A percentile compares a stretch with the other conserved stretches of the same genome.
phyloP scores from a whole-genome alignment of 2,797 vertebrate species.

The Phoebastria nigripes region DNA sequence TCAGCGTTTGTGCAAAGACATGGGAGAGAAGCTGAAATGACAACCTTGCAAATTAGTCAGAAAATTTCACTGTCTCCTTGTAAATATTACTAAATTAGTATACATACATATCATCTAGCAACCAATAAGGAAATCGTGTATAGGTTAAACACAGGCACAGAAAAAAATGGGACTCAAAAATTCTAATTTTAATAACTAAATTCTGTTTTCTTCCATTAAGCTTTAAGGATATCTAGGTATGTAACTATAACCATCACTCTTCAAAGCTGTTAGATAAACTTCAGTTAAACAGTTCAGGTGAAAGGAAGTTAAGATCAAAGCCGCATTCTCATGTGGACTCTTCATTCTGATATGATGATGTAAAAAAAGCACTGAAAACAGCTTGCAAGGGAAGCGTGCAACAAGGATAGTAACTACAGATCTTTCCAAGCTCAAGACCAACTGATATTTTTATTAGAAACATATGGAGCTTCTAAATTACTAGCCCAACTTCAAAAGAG shows the following conservation, averaged over 20 bases:
- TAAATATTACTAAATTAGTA: neutral
- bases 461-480: neutral
- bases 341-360: neutral
- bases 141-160: neutral
- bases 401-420: neutral
- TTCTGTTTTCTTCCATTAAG: neutral
- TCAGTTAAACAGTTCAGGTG: neutral
- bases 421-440: neutral
- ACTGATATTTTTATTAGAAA: neutral
- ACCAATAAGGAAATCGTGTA: neutral
- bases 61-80: neutral
- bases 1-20: neutral
- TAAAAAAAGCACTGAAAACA: neutral
- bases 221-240: neutral
- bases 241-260: neutral
- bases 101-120: neutral
- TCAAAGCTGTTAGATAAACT: neutral
- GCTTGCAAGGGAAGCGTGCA: neutral
- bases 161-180: neutral
- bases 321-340: neutral
- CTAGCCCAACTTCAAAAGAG: neutral
- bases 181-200: neutral
- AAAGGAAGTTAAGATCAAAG: neutral
- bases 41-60: neutral
- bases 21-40: neutral